Evolutionary conservation across 2,888 invertebrate genomes (phyloP).

Genomic region (Idaea dimidiata): DNA sequence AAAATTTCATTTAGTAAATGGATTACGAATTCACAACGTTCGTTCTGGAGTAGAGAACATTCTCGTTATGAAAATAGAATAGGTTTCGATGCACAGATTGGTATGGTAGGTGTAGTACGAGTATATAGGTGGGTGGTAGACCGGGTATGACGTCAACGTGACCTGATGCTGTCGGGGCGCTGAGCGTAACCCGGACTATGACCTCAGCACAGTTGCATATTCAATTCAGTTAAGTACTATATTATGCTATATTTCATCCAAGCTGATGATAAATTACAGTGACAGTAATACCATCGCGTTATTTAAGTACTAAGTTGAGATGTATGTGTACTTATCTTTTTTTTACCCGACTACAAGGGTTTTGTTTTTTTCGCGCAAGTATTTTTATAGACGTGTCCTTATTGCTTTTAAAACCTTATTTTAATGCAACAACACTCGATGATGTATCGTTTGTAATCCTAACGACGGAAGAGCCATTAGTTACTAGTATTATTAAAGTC

Average conservation of each 20-base stretch:
- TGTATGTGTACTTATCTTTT: too few relatives aligned
- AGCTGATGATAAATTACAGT: too few relatives aligned
- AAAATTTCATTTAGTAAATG: conserved; percentile 10
- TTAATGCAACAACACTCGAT: neutral
- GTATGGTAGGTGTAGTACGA: conserved; percentile 32
- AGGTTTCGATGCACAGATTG: conserved; percentile 27
- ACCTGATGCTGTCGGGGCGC: conserved; percentile 78
- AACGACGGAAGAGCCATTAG: neutral
- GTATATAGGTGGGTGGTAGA: conserved; percentile 44
- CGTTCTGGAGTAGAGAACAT: conserved; percentile 9
- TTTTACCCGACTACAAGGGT: too few relatives aligned
- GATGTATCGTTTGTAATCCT: neutral
- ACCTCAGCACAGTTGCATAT: conserved; percentile 49
- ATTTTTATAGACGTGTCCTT: neutral
- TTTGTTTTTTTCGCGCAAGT: neutral
- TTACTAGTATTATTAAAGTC: neutral
- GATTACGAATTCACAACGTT: conserved; percentile 9
- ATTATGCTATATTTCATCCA: neutral
- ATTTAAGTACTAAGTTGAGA: too few relatives aligned
- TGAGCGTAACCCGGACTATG: conserved; percentile 70
- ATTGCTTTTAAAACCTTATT: neutral
- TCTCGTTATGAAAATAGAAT: conserved; percentile 17
- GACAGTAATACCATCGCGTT: too few relatives aligned
- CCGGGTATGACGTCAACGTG: conserved; percentile 76
- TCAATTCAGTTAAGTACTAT: neutral